Conservation (phyloP, 2,888 invertebrate species). For the Sarcophaga rosellei region DNA sequence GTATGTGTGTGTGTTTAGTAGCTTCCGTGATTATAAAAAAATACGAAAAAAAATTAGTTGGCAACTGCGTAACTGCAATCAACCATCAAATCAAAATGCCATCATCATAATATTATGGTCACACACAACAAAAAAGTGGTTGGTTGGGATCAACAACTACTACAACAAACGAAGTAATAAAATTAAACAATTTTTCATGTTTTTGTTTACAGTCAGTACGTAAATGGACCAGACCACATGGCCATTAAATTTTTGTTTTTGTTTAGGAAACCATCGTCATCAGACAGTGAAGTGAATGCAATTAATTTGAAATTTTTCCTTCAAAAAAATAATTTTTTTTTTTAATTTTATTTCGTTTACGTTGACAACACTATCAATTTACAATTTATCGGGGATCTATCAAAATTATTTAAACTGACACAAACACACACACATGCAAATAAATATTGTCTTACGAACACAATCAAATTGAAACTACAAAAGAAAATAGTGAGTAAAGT, state of each 20-base stretch:
- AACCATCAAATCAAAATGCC: background rate
- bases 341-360: no score
- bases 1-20: background rate
- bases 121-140: slow-evolving; percentile 27
- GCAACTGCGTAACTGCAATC: slow-evolving; percentile 4
- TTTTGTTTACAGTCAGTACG: slow-evolving; percentile 12
- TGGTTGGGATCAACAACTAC: background rate
- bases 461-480: background rate
- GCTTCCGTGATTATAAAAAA: slow-evolving; percentile 52
- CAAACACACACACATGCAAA: background rate
- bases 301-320: slow-evolving; percentile 27
- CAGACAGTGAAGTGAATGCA: slow-evolving; percentile 31
- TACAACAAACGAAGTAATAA: slow-evolving; percentile 24
- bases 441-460: no score
- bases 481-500: background rate
- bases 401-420: background rate
- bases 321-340: background rate
- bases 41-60: background rate
- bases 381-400: background rate
- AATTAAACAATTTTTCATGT: background rate
- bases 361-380: background rate
- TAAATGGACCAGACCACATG: slow-evolving; percentile 18
- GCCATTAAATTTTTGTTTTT: background rate
- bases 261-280: slow-evolving; percentile 15
- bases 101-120: slow-evolving; percentile 26